Percentiles rank a stretch among this genome's conserved stretches.
Conservation (phyloP, 2,113 vertebrate genomes). For the Perccottus glenii region DNA sequence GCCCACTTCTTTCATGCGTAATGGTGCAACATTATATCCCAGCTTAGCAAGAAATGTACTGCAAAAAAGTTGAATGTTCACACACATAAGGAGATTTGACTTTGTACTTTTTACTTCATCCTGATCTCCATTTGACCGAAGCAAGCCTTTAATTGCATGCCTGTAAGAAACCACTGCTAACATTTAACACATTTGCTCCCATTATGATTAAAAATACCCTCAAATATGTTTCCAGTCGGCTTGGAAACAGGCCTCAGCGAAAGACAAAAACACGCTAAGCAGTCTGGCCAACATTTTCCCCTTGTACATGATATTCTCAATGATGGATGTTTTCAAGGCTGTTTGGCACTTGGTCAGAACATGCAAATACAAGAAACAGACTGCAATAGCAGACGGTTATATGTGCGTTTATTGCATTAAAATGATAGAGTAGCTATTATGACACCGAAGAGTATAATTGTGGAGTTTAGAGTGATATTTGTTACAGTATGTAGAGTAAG, state of each 20-base stretch:
- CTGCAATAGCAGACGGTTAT: constrained; percentile 10
- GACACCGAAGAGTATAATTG: not conserved
- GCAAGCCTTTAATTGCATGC: constrained; percentile 51
- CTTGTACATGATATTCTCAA: constrained; percentile 12
- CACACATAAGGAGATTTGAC: not conserved
- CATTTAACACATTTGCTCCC: constrained; percentile 19
- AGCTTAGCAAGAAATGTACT: constrained; percentile 10
- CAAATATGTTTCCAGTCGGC: constrained; percentile 21
- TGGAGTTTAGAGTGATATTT: not conserved
- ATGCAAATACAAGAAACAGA: constrained; percentile 27
- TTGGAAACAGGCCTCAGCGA: constrained; percentile 12
- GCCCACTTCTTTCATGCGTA: constrained; percentile 13
- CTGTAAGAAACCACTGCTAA: constrained; percentile 34
- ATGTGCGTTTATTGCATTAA: constrained; percentile 10
- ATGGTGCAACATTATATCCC: constrained; percentile 31
- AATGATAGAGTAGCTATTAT: not conserved
- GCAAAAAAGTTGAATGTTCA: constrained; percentile 8
- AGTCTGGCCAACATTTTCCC: constrained; percentile 22
- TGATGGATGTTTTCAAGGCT: constrained; percentile 40
- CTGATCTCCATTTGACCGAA: constrained; percentile 15
- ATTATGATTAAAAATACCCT: constrained; percentile 30
- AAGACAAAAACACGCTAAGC: constrained; percentile 9
- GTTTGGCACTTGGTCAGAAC: constrained; percentile 31
- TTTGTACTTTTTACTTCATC: constrained; percentile 13
- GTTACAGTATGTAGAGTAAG: not conserved